Percentiles rank a stretch among this genome's conserved stretches.
Conservation (phyloP, 2,888 invertebrate genomes). For the Margaritifera margaritifera region DNA sequence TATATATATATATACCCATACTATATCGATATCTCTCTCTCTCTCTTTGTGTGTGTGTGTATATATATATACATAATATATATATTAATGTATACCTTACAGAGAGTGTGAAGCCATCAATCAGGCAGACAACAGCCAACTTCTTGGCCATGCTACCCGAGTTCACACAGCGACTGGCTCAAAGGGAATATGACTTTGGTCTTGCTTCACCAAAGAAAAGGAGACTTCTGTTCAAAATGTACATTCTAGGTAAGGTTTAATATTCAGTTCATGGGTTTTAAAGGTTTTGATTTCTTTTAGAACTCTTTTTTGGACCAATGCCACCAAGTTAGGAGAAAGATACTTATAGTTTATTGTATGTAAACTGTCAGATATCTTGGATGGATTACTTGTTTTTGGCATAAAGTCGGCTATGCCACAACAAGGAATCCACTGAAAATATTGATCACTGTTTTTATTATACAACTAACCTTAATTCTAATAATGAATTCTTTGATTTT, state of each 20-base stretch:
- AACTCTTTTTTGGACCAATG: too few relatives aligned
- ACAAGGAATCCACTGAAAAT: too few relatives aligned
- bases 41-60: too few relatives aligned
- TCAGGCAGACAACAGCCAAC: slow-evolving; percentile 58
- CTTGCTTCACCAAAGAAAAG: slow-evolving; percentile 61
- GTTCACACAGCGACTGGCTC: slow-evolving; percentile 64
- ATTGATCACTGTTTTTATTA: too few relatives aligned
- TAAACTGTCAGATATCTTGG: too few relatives aligned
- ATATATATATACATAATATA: background rate
- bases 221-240: slow-evolving; percentile 67
- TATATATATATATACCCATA: too few relatives aligned
- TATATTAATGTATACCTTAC: slow-evolving; percentile 13
- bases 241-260: slow-evolving; percentile 53
- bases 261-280: background rate
- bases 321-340: background rate
- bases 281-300: background rate
- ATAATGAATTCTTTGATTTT: too few relatives aligned
- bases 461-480: too few relatives aligned
- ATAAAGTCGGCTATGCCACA: too few relatives aligned
- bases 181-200: slow-evolving; percentile 68
- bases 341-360: too few relatives aligned
- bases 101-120: slow-evolving; percentile 66
- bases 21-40: too few relatives aligned
- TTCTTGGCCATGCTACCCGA: slow-evolving; percentile 64
- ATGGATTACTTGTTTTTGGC: too few relatives aligned